Conservation (phyloP, 2,113 vertebrate genomes). For the Rhinolophus ferrumequinum region DNA sequence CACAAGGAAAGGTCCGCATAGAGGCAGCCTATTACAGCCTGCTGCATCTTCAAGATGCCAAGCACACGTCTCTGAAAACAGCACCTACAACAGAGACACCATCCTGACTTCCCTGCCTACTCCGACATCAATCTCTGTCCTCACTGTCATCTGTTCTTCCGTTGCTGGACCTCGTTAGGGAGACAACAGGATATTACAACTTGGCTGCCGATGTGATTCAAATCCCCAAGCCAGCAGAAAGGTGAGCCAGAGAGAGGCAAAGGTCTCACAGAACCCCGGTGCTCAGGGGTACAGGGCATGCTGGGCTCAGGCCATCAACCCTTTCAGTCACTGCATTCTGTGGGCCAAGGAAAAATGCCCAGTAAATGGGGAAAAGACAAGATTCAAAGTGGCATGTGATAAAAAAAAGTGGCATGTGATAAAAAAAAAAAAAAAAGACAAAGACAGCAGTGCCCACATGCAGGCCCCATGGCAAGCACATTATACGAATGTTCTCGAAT, state of each 20-base stretch:
- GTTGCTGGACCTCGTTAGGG: background rate
- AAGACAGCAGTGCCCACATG: background rate
- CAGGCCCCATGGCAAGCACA: background rate
- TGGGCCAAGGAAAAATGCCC: background rate
- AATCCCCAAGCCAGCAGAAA: constrained; percentile 1
- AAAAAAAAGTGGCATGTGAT: background rate
- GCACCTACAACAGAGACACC: background rate
- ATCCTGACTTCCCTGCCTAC: background rate
- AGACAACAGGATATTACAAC: constrained; percentile 34
- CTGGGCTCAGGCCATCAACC: background rate
- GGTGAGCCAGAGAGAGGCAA: background rate
- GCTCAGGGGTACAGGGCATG: background rate
- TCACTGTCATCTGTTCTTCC: background rate
- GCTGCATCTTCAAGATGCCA: background rate
- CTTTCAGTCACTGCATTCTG: background rate
- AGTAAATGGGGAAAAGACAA: background rate
- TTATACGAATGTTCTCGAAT: background rate
- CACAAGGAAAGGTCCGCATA: background rate
- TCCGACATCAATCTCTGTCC: background rate
- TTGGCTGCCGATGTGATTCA: background rate
- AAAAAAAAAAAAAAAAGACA: background rate
- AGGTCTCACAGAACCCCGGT: background rate
- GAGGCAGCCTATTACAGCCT: background rate
- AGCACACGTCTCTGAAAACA: background rate
- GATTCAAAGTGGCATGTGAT: background rate